Conservation (phyloP, 2,888 invertebrate genomes). For the Machimus rusticus region DNA sequence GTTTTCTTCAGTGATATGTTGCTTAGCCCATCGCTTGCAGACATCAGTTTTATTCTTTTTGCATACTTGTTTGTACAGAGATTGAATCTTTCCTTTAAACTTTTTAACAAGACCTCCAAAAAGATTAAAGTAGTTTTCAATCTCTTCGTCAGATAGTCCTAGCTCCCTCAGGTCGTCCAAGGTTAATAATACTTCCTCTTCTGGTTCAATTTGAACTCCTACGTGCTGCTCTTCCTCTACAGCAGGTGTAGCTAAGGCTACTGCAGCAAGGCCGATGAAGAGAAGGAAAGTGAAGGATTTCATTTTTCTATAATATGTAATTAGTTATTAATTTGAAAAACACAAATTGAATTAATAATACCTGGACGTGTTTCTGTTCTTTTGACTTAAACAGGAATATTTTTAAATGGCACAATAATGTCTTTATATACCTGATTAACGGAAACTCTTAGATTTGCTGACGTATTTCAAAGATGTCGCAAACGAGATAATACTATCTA, state of each 20-base stretch:
- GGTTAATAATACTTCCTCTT: background rate
- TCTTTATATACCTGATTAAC: background rate
- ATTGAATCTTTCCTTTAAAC: background rate
- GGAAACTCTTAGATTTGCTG: background rate
- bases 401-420: background rate
- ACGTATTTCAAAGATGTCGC: background rate
- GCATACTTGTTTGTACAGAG: background rate
- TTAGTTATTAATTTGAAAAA: background rate
- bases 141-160: background rate
- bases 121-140: background rate
- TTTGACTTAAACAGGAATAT: background rate
- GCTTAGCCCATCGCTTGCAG: background rate
- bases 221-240: background rate
- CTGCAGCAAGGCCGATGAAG: background rate
- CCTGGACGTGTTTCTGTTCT: background rate
- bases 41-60: background rate
- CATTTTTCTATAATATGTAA: background rate
- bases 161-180: background rate
- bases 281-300: background rate
- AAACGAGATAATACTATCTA: background rate
- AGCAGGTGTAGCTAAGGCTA: background rate
- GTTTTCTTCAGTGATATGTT: background rate
- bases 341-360: background rate
- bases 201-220: background rate
- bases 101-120: background rate